Percentiles rank a stretch among this genome's conserved stretches.
Conservation (phyloP, 2,113 vertebrate species). For the Azemiops feae region DNA sequence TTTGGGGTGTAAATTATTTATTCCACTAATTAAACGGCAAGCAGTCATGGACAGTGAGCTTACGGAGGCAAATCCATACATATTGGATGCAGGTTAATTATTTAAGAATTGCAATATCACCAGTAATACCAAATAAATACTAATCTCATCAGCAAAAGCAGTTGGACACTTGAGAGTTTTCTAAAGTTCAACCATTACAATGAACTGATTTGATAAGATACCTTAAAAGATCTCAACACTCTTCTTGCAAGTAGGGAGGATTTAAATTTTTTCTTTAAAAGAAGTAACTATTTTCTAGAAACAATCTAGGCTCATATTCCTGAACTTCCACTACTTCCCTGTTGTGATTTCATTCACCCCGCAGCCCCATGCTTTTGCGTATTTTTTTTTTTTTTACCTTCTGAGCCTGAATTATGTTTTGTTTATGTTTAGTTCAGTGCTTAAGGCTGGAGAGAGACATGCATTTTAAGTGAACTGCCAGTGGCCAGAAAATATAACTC, state of each 20-base stretch:
- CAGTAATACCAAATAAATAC: slow-evolving; percentile 66
- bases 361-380: background rate
- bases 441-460: background rate
- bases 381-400: background rate
- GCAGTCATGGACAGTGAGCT: slow-evolving; percentile 64
- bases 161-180: slow-evolving; percentile 46
- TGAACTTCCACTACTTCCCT: background rate
- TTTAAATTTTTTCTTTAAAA: slow-evolving; percentile 23
- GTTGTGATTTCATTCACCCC: background rate
- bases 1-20: slow-evolving; percentile 77
- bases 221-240: background rate
- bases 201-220: slow-evolving; percentile 35
- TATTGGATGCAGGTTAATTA: slow-evolving; percentile 75
- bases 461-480: background rate
- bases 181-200: slow-evolving; percentile 44
- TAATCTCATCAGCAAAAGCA: slow-evolving; percentile 56
- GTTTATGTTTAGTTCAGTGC: background rate
- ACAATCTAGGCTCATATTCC: background rate
- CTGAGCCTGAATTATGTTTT: background rate
- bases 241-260: slow-evolving; percentile 11
- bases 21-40: slow-evolving; percentile 73
- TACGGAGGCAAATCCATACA: slow-evolving; percentile 67
- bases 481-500: background rate
- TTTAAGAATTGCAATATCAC: slow-evolving; percentile 71
- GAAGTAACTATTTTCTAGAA: background rate